These are phyloP conservation scores for Cervus canadensis DNA, from an alignment of 2,113 vertebrate genomes.

Conservation along the genomic window DNA sequence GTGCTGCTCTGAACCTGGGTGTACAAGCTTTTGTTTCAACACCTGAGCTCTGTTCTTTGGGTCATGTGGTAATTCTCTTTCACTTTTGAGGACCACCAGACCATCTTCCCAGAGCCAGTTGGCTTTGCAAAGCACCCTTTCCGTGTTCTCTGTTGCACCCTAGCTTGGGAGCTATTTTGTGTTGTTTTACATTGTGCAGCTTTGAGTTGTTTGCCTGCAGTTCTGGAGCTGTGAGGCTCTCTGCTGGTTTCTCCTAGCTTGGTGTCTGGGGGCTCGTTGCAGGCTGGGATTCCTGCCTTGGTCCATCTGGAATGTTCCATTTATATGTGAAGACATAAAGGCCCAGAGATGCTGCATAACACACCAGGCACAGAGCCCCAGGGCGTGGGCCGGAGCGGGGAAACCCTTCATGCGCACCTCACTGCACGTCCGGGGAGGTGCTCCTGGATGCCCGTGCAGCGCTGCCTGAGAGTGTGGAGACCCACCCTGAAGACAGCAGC, in stretches of 20 bases:
- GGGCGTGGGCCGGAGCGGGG: neutral
- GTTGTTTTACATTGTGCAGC: neutral
- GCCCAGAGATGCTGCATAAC: neutral
- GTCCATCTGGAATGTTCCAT: neutral
- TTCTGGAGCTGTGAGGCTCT: neutral
- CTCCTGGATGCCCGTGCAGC: neutral
- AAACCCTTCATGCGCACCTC: neutral
- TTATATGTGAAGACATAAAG: neutral
- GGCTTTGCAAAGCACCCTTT: neutral
- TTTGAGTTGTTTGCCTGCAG: neutral
- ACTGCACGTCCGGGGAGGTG: neutral
- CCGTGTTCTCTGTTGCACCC: neutral
- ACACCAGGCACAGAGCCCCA: neutral
- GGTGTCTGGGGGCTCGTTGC: neutral
- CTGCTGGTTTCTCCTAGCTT: neutral
- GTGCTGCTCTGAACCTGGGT: neutral
- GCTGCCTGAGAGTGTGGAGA: neutral
- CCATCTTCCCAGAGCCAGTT: neutral
- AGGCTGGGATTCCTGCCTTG: neutral
- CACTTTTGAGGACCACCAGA: neutral
- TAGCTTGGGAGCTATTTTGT: neutral
- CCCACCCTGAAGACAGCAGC: neutral
- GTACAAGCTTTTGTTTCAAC: neutral
- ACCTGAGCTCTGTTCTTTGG: neutral
- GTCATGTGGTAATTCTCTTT: neutral